Evolutionary conservation across 2,797 vertebrate genomes (phyloP), one percentile per base, ranked within the genome.

Genomic region (Carcharodon carcharias): DNA sequence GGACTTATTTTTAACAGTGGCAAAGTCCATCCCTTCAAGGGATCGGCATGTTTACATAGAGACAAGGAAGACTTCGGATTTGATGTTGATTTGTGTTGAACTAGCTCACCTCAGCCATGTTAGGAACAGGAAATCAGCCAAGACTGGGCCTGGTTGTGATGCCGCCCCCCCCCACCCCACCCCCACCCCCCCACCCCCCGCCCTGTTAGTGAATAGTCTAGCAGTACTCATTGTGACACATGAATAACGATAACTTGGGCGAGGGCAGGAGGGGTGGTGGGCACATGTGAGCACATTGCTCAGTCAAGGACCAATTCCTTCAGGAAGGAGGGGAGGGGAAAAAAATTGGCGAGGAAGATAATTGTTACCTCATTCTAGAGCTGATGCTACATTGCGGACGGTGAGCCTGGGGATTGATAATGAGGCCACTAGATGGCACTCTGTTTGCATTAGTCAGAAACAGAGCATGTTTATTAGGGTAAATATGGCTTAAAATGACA

Each of bases 371-470:
- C n/a, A 67, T 93, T 45, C 61, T 26, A 23, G n/a, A 93, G 63
- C n/a, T 26, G n/a, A 14, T 50, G 5, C 82, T 85, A 16, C 45
- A 50, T 45, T 26, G 73, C n/a, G 82, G 45, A 50, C 82, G 26
- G 40, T 85, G 45, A 50, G 9, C 82, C 45, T 50, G 45, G 45
- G 45, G 40, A 85, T 85, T 85, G 45, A 85, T 85, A 85, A 45
- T 50, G 61, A 45, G 61, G 23, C 91, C 91, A 93, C 91, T 93
- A 93, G 91, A 67, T 93, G 91, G 91, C 61, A 45, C 61, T 93
- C 91, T 65, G 21, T 58, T 89, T 89, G 91, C 91, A 93, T n/a
- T n/a, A 65, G n/a, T 93, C 21, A 93, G 7, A 93, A 61, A 18
- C 35, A n/a, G 31, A n/a, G 58, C n/a, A 93, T 63, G 40, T 67